Evolutionary conservation across 2,888 invertebrate genomes (phyloP), one percentile per base, ranked within the genome.

Genomic region (Agonum fuliginosum): DNA sequence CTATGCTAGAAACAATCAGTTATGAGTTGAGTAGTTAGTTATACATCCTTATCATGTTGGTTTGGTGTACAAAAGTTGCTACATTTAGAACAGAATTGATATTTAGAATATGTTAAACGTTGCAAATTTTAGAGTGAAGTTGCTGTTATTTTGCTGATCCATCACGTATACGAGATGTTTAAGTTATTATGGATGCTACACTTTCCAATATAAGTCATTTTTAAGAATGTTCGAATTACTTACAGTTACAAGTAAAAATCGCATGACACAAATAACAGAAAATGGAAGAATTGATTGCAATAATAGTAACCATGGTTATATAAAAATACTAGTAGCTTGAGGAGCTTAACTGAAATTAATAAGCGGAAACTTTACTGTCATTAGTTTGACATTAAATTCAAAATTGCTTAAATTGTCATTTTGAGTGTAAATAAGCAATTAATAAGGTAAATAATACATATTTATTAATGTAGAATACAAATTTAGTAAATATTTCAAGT

Each of bases 51-150:
- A n/a, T 5, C 24, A 4, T 10, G 54, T 54, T 54, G 54, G 20
- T 12, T 24, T 24, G 12, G 54, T 24, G 54, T 54, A 54, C 22
- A 54, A 37, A 51, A 54, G 0, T 54, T 54, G 54, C 24, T 54
- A 54, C 12, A 17, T 14, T 43, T 43, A 43, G 12, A 43, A 43
- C 43, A 43, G 12, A 43, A 43, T 14, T 43, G 24, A 54, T 54
- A 54, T 54, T 54, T 54, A 24, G 24, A 54, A 54, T n/a, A 37
- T 54, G 54, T 54, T 12, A 12, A 54, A 54, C 24, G n/a, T 30
- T 30, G 30, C 30, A 30, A 30, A 30, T 30, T 8, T 30, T 2
- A 30, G 6, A 19, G 20, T 20, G n/a, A 10, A 1, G 14, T 41
- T 46, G 12, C 0, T 22, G 24, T n/a, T 54, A n/a, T 5, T 24